These are phyloP conservation scores for Phymanthus crucifer DNA, from an alignment of 92 coral and sea anemone species.

Conservation along the genomic window DNA sequence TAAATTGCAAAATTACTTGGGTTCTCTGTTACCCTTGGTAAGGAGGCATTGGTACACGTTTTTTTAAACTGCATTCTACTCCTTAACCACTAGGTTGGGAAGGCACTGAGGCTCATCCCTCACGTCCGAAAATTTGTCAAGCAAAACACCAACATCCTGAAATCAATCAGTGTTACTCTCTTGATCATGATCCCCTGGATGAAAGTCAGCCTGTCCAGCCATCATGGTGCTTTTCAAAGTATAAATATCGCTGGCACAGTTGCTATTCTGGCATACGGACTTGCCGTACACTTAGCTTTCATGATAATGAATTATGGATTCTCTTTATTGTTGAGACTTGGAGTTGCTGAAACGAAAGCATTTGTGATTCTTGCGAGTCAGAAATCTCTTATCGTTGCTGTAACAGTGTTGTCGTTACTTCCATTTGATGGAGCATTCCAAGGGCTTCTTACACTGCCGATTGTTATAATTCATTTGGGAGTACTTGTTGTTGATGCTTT, in stretches of 20 bases:
- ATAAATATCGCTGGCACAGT: slow-evolving; percentile 68
- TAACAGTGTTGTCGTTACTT: slow-evolving; percentile 70
- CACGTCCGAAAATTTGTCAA: slow-evolving; percentile 69
- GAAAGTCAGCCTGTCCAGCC: slow-evolving; percentile 92
- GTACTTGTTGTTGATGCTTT: slow-evolving; percentile 77
- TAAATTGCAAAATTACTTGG: no score
- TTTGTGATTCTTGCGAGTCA: slow-evolving; percentile 87
- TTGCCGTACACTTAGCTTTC: slow-evolving; percentile 72
- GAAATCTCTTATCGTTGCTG: slow-evolving; percentile 86
- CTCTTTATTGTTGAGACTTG: slow-evolving; percentile 64
- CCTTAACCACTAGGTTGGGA: slow-evolving; percentile 71
- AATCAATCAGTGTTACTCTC: slow-evolving; percentile 65
- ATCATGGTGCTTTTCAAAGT: slow-evolving; percentile 61
- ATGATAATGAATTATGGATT: slow-evolving; percentile 57
- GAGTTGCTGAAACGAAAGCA: slow-evolving; percentile 61
- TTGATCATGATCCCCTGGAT: slow-evolving; percentile 95
- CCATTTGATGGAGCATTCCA: slow-evolving; percentile 75
- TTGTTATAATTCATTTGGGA: slow-evolving; percentile 81
- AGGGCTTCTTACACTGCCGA: slow-evolving; percentile 80
- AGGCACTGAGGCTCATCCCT: slow-evolving; percentile 71
- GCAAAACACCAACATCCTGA: slow-evolving; percentile 68
- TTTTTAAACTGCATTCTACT: background rate
- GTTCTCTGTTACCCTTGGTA: no score
- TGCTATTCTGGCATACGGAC: slow-evolving; percentile 80
- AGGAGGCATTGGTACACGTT: background rate